Evolutionary conservation across 2,797 vertebrate species (phyloP).

Genomic region (Syndactyla subalaris): DNA sequence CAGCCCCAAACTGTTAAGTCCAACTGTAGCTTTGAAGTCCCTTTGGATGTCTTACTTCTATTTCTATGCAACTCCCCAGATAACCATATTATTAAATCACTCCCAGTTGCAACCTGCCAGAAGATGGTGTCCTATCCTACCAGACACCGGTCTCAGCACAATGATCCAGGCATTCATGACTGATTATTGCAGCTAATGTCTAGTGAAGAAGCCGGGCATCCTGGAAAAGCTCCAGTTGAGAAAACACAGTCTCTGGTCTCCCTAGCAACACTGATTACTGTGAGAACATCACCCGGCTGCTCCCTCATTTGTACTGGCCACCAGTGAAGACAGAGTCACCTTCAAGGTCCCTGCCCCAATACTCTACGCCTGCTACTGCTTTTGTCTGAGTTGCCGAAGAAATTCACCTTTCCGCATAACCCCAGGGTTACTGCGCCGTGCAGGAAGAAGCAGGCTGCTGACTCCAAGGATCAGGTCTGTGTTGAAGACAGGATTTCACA

Average conservation of each 20-base stretch:
- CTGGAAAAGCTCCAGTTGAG: conserved; percentile 56
- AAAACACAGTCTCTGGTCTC: conserved; percentile 46
- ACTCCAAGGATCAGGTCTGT: background rate
- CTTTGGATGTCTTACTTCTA: background rate
- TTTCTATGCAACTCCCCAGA: background rate
- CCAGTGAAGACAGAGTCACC: conserved; percentile 31
- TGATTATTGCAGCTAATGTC: conserved; percentile 62
- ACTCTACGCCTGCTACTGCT: accelerated
- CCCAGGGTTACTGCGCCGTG: accelerated
- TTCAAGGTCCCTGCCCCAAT: conserved; percentile 22
- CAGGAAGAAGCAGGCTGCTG: background rate
- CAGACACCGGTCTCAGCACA: conserved; percentile 45
- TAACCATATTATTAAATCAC: background rate
- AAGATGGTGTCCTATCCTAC: conserved; percentile 69
- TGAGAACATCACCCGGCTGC: conserved; percentile 34
- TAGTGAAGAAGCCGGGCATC: conserved; percentile 28
- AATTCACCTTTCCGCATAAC: background rate
- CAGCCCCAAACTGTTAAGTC: background rate
- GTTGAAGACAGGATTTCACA: background rate
- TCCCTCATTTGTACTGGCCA: conserved; percentile 39
- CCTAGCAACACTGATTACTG: conserved; percentile 46
- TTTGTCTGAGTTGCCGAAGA: background rate
- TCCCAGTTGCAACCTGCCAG: conserved; percentile 43
- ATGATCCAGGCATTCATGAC: conserved; percentile 30
- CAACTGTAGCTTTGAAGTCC: background rate